These are phyloP conservation scores for Champsocephalus gunnari DNA, from an alignment of 2,797 vertebrate genomes.

Conservation along the genomic window DNA sequence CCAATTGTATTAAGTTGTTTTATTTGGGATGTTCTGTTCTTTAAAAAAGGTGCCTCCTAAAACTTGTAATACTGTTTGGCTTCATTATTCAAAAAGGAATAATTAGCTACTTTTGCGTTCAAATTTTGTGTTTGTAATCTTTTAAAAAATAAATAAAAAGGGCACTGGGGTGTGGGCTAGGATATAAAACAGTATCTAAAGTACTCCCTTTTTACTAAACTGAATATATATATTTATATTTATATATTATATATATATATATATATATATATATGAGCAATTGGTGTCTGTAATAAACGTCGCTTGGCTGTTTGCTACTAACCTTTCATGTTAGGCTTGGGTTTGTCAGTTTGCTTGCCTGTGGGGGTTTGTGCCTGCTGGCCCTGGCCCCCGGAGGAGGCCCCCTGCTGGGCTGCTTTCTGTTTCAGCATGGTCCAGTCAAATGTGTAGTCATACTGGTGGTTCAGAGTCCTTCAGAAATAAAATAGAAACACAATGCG, in stretches of 20 bases:
- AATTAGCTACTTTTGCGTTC: slow-evolving; percentile 46
- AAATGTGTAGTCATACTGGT: slow-evolving; percentile 99
- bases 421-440: slow-evolving; percentile 99
- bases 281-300: slow-evolving; percentile 92
- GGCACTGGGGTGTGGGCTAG: slow-evolving; percentile 55
- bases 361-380: slow-evolving; percentile 99
- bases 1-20: slow-evolving; percentile 86
- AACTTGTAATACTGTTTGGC: slow-evolving; percentile 85
- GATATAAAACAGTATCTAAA: slow-evolving; percentile 53
- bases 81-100: slow-evolving; percentile 47
- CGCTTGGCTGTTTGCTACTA: slow-evolving; percentile 99
- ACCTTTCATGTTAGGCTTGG: slow-evolving; percentile 99
- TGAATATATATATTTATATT: slow-evolving; percentile 52
- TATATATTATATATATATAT: slow-evolving; percentile 65
- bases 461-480: slow-evolving; percentile 93
- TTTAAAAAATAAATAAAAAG: slow-evolving; percentile 28
- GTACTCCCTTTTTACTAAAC: slow-evolving; percentile 61
- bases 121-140: slow-evolving; percentile 74
- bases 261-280: slow-evolving; percentile 77
- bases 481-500: slow-evolving; percentile 29
- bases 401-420: slow-evolving; percentile 99
- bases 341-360: slow-evolving; percentile 99
- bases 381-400: slow-evolving; percentile 98
- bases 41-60: slow-evolving; percentile 86
- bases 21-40: slow-evolving; percentile 69